Percentiles rank a stretch among this genome's conserved stretches.
phyloP scores from a whole-genome alignment of 2,888 invertebrate species.

The Tenthredo mesomela region DNA sequence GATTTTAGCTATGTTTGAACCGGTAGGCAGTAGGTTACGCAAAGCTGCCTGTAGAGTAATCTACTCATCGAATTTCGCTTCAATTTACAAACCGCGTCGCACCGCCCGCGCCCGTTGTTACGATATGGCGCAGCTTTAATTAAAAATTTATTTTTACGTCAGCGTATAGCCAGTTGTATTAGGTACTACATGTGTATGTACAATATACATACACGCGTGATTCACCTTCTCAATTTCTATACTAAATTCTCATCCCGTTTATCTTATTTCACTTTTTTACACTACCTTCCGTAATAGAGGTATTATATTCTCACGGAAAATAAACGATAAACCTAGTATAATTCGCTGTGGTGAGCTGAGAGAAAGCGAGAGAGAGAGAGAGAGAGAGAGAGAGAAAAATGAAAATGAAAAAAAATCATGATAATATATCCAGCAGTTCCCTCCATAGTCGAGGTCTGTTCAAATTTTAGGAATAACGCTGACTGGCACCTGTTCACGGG shows the following conservation, averaged over 20 bases:
- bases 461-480: constrained; percentile 3
- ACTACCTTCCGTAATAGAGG: not conserved
- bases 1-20: constrained; percentile 4
- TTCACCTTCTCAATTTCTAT: not conserved
- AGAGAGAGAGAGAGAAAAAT: not conserved
- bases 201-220: not conserved
- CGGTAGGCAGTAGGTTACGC: not conserved
- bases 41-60: constrained; percentile 1
- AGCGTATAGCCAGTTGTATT: not conserved
- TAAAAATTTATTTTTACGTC: constrained; percentile 2
- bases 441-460: not conserved
- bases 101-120: not conserved
- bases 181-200: not conserved
- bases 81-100: constrained; percentile 7
- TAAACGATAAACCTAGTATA: not conserved
- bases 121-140: not conserved
- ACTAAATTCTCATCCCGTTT: not conserved
- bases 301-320: not conserved
- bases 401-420: not conserved
- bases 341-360: not conserved
- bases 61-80: constrained; percentile 26
- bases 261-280: not conserved
- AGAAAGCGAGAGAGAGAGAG: not conserved
- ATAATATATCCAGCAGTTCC: not conserved
- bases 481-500: constrained; percentile 9